These are phyloP conservation scores for Scelioninae gen. 2 DNA, from an alignment of 2,888 invertebrate genomes.

Conservation along the genomic window DNA sequence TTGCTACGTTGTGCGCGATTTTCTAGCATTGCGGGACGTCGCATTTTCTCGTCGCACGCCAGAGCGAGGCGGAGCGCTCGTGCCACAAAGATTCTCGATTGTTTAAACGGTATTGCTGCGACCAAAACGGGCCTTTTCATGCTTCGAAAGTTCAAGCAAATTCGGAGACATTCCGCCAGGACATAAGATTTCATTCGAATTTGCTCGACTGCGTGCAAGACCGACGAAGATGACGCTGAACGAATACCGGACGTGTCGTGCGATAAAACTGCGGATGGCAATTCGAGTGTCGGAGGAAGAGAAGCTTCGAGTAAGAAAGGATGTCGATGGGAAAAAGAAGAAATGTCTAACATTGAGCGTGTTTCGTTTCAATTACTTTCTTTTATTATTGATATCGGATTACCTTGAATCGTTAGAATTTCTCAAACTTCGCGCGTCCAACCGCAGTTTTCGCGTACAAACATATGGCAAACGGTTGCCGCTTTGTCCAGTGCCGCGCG, in stretches of 20 bases:
- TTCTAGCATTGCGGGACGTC: slow-evolving; percentile 29
- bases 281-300: slow-evolving; percentile 32
- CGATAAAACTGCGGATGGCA: slow-evolving; percentile 46
- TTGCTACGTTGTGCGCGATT: slow-evolving; percentile 47
- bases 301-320: slow-evolving; percentile 13
- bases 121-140: slow-evolving; percentile 5
- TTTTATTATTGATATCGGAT: too few species aligned
- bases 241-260: slow-evolving; percentile 32
- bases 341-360: slow-evolving; percentile 43
- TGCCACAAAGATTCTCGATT: not conserved
- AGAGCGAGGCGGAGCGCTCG: not conserved
- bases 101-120: slow-evolving; percentile 6
- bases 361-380: slow-evolving; percentile 19
- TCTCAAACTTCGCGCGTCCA: slow-evolving; percentile 28
- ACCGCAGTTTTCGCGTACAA: slow-evolving; percentile 52
- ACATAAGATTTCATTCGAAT: slow-evolving; percentile 26
- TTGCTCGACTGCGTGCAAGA: slow-evolving; percentile 39
- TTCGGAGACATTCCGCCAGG: slow-evolving; percentile 41
- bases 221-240: slow-evolving; percentile 42
- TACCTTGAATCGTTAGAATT: too few species aligned
- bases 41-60: not conserved
- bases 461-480: slow-evolving; percentile 27
- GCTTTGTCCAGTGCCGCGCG: slow-evolving; percentile 37
- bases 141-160: slow-evolving; percentile 19
- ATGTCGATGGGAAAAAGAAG: slow-evolving; percentile 8